Conservation (phyloP, 1,140 invertebrate genomes). For the Dermatophagoides farinae region DNA sequence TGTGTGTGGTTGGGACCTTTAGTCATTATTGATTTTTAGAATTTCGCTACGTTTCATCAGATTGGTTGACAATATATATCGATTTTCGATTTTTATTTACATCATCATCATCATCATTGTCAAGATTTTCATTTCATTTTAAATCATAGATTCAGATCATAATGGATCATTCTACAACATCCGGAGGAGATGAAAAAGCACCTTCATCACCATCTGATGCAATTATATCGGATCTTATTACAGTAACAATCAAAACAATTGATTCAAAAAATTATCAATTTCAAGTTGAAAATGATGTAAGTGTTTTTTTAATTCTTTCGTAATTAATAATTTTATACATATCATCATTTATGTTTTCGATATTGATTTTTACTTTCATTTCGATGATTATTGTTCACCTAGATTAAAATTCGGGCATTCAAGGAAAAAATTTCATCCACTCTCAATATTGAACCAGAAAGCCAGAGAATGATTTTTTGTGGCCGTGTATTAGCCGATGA, state of each 20-base stretch:
- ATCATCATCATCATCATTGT: background rate
- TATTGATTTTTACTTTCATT: background rate
- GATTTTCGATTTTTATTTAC: too few species aligned
- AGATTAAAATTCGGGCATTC: conserved; percentile 66
- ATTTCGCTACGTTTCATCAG: too few species aligned
- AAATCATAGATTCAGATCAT: background rate
- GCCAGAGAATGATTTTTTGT: conserved; percentile 75
- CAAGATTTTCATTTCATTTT: background rate
- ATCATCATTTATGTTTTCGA: background rate
- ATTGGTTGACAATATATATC: too few species aligned
- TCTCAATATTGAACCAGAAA: conserved; percentile 45
- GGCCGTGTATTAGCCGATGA: conserved; percentile 74
- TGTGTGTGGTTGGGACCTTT: too few species aligned
- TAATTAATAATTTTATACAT: background rate
- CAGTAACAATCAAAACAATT: conserved; percentile 71
- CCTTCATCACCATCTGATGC: background rate
- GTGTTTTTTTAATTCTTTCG: conserved; percentile 22
- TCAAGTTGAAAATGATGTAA: conserved; percentile 65
- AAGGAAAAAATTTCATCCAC: conserved; percentile 55
- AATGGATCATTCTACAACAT: background rate
- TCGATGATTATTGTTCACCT: conserved; percentile 20
- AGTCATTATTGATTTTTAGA: too few species aligned
- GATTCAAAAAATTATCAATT: conserved; percentile 74
- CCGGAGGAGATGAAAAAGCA: too few species aligned
- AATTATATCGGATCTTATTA: conserved; percentile 39